These are phyloP conservation scores for Simalia tracyae DNA, from an alignment of 2,797 vertebrate genomes.

Conservation along the genomic window DNA sequence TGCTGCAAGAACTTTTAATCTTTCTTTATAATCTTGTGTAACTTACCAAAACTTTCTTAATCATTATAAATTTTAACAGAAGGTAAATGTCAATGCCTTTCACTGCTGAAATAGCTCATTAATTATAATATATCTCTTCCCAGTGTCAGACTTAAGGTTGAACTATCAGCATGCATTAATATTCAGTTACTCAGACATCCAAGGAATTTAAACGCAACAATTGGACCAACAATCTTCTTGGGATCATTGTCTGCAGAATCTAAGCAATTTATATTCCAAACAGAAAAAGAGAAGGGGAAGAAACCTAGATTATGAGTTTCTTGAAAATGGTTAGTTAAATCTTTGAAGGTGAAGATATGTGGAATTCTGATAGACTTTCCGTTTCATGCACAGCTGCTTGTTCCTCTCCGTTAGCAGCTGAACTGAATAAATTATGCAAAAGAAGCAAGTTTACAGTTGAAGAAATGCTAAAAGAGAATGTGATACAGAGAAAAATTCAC, in stretches of 20 bases:
- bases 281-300: constrained; percentile 23
- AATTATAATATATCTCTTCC: constrained; percentile 48
- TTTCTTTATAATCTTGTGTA: constrained; percentile 17
- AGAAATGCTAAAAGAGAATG: neutral
- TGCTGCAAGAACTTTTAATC: constrained; percentile 44
- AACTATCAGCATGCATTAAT: constrained; percentile 56
- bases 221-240: constrained; percentile 24
- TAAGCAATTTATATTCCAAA: constrained; percentile 28
- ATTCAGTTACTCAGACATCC: constrained; percentile 19
- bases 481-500: neutral
- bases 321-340: neutral
- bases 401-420: neutral
- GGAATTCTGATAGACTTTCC: neutral
- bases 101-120: constrained; percentile 59
- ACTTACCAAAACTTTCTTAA: constrained; percentile 35
- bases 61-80: constrained; percentile 62
- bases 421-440: neutral
- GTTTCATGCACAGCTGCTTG: neutral
- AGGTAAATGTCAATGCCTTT: constrained; percentile 49
- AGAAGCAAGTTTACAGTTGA: neutral
- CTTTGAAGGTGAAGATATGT: neutral
- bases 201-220: constrained; percentile 39
- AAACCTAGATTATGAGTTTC: neutral
- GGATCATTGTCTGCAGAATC: constrained; percentile 37
- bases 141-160: constrained; percentile 50